Percentiles rank a stretch among this genome's conserved stretches.
Evolutionary conservation across 2,888 invertebrate genomes (phyloP).

Genomic region (Abscondita cerata): DNA sequence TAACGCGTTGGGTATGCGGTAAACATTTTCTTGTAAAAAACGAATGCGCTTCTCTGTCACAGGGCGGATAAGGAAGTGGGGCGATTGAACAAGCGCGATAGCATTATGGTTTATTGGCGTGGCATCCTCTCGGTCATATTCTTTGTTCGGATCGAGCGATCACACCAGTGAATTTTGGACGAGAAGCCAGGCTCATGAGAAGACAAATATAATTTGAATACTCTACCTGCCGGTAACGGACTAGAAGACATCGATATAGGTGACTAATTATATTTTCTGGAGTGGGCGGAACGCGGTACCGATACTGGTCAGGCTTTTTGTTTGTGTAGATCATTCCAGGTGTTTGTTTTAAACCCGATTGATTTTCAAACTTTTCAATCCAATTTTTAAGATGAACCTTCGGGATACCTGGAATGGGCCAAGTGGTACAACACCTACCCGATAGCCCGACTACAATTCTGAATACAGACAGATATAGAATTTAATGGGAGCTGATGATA

Average conservation of each 20-base stretch:
- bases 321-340: no score
- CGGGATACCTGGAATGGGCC: conserved; percentile 97
- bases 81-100: conserved; percentile 97
- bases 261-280: no score
- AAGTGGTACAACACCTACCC: conserved; percentile 79
- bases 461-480: conserved; percentile 81
- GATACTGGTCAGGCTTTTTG: no score
- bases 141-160: conserved; percentile 99
- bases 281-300: no score
- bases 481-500: conserved; percentile 67
- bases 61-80: conserved; percentile 98
- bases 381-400: conserved; percentile 80
- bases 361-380: conserved; percentile 15
- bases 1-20: conserved; percentile 92
- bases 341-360: no score
- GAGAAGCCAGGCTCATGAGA: conserved; percentile 97
- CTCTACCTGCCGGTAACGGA: conserved; percentile 83
- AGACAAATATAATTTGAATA: conserved; percentile 96
- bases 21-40: neutral
- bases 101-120: conserved; percentile 98
- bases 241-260: conserved; percentile 75
- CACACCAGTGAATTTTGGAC: conserved; percentile 99
- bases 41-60: conserved; percentile 27
- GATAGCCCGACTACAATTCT: conserved; percentile 84
- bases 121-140: conserved; percentile 99